A percentile compares a stretch with the other conserved stretches of the same genome.
Conservation (phyloP, 2,797 vertebrate genomes). For the Jordanella pulchra region DNA sequence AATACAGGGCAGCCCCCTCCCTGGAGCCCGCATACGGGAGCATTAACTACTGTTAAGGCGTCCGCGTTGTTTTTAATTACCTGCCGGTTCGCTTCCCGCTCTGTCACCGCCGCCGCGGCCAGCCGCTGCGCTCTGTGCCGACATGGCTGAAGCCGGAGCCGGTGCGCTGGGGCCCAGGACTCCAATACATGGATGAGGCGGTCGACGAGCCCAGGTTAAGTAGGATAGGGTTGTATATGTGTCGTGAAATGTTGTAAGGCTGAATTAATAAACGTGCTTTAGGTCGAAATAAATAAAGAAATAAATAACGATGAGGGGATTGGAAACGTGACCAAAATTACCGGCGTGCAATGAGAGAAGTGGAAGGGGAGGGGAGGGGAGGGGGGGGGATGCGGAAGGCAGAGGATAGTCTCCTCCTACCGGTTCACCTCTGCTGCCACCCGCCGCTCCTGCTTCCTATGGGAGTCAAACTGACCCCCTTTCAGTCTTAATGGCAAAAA, state of each 20-base stretch:
- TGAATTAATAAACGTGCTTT: conserved; percentile 12
- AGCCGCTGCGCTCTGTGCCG: conserved; percentile 74
- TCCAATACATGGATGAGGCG: conserved; percentile 76
- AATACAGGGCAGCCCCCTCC: background rate
- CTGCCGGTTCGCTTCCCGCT: conserved; percentile 74
- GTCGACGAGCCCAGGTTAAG: conserved; percentile 30
- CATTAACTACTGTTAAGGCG: background rate
- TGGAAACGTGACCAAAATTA: conserved; percentile 23
- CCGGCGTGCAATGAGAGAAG: conserved; percentile 25
- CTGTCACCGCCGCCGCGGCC: conserved; percentile 75
- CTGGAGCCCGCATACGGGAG: rapidly evolving
- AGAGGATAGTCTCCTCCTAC: conserved; percentile 63
- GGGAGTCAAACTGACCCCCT: background rate
- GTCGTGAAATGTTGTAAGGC: conserved; percentile 14
- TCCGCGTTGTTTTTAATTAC: conserved; percentile 50
- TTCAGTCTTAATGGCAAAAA: background rate
- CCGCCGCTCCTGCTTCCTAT: background rate
- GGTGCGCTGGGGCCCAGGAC: conserved; percentile 76
- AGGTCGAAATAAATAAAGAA: background rate
- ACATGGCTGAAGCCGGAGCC: conserved; percentile 83
- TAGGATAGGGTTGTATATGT: background rate
- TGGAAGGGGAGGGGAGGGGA: conserved; percentile 19
- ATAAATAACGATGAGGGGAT: background rate
- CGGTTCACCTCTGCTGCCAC: conserved; percentile 14
- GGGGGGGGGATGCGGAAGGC: conserved; percentile 58